Base-by-base conservation (phyloP, 2,797 vertebrate genomes). In the Anguilla pacifica region DNA sequence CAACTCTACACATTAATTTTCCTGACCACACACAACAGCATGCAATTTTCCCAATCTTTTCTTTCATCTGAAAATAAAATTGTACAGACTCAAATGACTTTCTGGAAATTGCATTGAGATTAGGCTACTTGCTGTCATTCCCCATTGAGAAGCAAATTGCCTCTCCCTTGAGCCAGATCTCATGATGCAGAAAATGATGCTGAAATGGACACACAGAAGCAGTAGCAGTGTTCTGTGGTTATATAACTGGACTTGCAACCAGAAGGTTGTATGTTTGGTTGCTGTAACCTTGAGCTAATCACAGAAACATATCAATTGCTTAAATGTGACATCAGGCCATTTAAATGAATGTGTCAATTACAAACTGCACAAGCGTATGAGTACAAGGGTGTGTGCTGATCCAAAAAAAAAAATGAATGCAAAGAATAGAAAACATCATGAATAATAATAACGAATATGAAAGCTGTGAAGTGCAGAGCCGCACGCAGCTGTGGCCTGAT, bases 51-150 rank as follows among this genome's bases (percentile, higher is more conserved):
- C 77, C 77, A 39, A 49, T 81, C 46, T 49, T 51, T 81, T 11
- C 77, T 81, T 81, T 81, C 28, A 49, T 81, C 77, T 81, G 17
- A 81, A 81, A 81, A 81, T 49, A n/a, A 39, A 79, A 51, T 43
- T 49, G 43, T 81, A 31, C 10, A 25, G 43, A 49, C 22, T 6
- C 46, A 51, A 81, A 81, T 81, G 19, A 46, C 77, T 81, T 46
- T 81, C 17, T 81, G 43, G n/a, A 81, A 49, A 81, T 51, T 81
- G 77, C 19, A 81, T 17, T 43, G 43, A 49, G 77, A 81, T 49
- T 25, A 49, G 77, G 19, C 77, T 46, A 25, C 17, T 81, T 49
- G 17, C 77, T 25, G 77, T 11, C 77, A 81, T 51, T 81, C 43
- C n/a, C 25, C 77, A 25, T 51, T 11, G 19, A 25, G 19, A 19